A percentile compares a stretch with the other conserved stretches of the same genome.
Evolutionary conservation across 64 coral and sea anemone genomes (phyloP).

Genomic region (Pocillopora verrucosa): DNA sequence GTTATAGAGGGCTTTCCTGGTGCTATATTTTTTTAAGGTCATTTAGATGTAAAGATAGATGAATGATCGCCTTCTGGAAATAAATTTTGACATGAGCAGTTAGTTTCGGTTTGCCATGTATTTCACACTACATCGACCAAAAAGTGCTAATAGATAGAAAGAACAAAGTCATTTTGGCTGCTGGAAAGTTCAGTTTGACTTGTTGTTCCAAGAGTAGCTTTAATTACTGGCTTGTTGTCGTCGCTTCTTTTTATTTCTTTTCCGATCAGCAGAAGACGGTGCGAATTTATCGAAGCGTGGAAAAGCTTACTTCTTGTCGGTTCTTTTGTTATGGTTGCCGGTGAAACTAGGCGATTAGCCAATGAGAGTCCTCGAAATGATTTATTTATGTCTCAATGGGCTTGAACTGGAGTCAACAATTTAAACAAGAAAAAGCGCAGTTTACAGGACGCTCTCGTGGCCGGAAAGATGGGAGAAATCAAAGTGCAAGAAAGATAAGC

Average conservation of each 20-base stretch:
- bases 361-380: constrained; percentile 27
- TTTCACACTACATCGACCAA: no score
- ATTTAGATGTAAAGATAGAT: no score
- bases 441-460: background rate
- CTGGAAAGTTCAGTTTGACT: no score
- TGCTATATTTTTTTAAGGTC: no score
- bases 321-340: constrained; percentile 24
- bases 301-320: background rate
- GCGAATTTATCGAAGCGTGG: background rate
- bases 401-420: constrained; percentile 17
- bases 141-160: no score
- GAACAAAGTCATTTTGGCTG: no score
- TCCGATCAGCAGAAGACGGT: background rate
- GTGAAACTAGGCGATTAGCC: background rate
- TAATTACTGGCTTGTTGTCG: background rate
- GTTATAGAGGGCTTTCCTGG: background rate
- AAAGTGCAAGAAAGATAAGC: background rate
- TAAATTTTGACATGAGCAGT: no score
- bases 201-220: no score
- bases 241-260: background rate
- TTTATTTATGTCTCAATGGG: constrained; percentile 31
- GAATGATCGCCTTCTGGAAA: no score
- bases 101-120: no score
- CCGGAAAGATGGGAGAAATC: background rate
- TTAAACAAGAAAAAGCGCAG: constrained; percentile 26